phyloP scores from a whole-genome alignment of 2,797 vertebrate species.

The Fistularia tabacaria region DNA sequence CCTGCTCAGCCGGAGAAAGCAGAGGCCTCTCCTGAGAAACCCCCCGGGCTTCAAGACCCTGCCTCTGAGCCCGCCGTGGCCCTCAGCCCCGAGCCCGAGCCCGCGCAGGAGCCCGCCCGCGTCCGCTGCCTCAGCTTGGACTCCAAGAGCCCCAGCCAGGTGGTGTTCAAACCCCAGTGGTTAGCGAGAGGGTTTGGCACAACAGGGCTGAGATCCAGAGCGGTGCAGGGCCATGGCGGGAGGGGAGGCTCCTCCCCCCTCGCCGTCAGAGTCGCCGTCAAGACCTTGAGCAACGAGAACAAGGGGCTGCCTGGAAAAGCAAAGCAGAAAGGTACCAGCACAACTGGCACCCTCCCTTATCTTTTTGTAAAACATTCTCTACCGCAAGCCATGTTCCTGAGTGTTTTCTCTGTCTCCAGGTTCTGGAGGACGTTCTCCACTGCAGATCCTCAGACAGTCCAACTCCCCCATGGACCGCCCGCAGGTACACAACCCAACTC shows the following conservation, averaged over 20 bases:
- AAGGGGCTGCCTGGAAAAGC: slow-evolving; percentile 60
- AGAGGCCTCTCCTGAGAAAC: slow-evolving; percentile 3
- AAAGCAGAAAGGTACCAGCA: slow-evolving; percentile 69
- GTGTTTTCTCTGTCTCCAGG: slow-evolving; percentile 33
- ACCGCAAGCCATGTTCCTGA: neutral
- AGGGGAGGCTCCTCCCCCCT: slow-evolving; percentile 66
- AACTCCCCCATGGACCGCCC: slow-evolving; percentile 72
- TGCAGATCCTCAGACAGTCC: slow-evolving; percentile 83
- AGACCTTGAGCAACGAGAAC: slow-evolving; percentile 66
- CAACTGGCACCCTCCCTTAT: neutral
- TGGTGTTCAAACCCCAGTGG: slow-evolving; percentile 80
- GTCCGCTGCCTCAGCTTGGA: slow-evolving; percentile 70
- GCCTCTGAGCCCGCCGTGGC: slow-evolving; percentile 1
- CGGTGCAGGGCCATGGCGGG: slow-evolving; percentile 45
- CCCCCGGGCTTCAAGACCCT: neutral
- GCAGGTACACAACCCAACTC: slow-evolving; percentile 53
- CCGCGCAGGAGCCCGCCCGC: slow-evolving; percentile 26
- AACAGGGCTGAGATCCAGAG: slow-evolving; percentile 58
- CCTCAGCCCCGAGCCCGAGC: slow-evolving; percentile 19
- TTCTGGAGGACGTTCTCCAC: slow-evolving; percentile 82
- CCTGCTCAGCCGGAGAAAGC: slow-evolving; percentile 18
- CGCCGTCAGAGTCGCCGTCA: slow-evolving; percentile 50
- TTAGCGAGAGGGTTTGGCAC: slow-evolving; percentile 75
- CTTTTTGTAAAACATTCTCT: neutral
- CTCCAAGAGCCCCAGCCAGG: slow-evolving; percentile 75